phyloP scores from a whole-genome alignment of 2,797 vertebrate species.

The Cynodonichthys magdalenae region DNA sequence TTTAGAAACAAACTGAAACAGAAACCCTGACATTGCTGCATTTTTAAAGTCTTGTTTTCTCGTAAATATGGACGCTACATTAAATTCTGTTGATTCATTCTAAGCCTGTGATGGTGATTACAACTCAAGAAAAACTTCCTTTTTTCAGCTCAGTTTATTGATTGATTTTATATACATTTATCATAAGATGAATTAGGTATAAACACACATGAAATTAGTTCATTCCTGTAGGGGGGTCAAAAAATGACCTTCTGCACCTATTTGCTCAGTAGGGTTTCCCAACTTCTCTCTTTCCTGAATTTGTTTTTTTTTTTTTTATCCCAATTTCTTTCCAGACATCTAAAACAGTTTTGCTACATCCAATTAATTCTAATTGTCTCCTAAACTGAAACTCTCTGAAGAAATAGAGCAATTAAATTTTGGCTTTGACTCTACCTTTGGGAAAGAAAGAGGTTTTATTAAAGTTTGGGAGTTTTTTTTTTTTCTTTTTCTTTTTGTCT shows the following conservation, averaged over 20 bases:
- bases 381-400: slow-evolving; percentile 80
- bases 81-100: slow-evolving; percentile 2
- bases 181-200: background rate
- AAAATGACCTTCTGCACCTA: slow-evolving; percentile 26
- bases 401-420: slow-evolving; percentile 83
- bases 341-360: slow-evolving; percentile 74
- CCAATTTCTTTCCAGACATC: slow-evolving; percentile 74
- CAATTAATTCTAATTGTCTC: slow-evolving; percentile 83
- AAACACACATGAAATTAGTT: background rate
- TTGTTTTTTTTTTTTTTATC: slow-evolving; percentile 38
- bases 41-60: slow-evolving; percentile 17
- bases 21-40: slow-evolving; percentile 5
- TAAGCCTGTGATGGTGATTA: background rate
- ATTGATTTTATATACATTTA: background rate
- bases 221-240: too few relatives aligned
- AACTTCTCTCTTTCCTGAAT: slow-evolving; percentile 43
- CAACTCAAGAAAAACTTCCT: slow-evolving; percentile 5
- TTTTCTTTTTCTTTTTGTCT: slow-evolving; percentile 37
- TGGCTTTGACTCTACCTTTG: slow-evolving; percentile 71
- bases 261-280: background rate
- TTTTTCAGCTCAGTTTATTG: background rate
- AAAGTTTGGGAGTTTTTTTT: slow-evolving; percentile 61
- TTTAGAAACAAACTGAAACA: slow-evolving; percentile 58
- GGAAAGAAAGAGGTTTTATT: slow-evolving; percentile 74
- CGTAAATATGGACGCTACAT: slow-evolving; percentile 11